Conservation (phyloP, 1,140 invertebrate genomes). For the Helicoverpa armigera region DNA sequence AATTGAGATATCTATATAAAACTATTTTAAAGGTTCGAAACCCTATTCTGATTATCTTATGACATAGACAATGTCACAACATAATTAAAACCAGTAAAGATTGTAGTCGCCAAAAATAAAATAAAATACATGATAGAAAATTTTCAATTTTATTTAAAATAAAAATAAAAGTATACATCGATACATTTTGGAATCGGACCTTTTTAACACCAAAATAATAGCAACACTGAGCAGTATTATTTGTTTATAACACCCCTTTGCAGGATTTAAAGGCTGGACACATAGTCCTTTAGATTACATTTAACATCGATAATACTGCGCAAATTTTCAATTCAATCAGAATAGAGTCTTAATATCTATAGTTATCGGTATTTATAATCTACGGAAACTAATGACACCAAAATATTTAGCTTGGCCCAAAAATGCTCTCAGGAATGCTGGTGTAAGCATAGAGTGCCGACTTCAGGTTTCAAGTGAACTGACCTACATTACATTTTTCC, state of each 20-base stretch:
- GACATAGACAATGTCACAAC: slow-evolving; percentile 6
- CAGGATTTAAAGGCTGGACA: background rate
- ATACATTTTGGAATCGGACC: slow-evolving; percentile 42
- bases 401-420: slow-evolving; percentile 43
- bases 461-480: slow-evolving; percentile 45
- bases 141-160: slow-evolving; percentile 47
- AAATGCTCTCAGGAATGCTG: slow-evolving; percentile 65
- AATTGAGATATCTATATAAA: slow-evolving; percentile 35
- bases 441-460: slow-evolving; percentile 52
- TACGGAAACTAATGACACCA: slow-evolving; percentile 39
- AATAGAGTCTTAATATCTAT: slow-evolving; percentile 29
- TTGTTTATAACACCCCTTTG: slow-evolving; percentile 11
- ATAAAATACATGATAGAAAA: slow-evolving; percentile 41
- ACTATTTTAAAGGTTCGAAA: slow-evolving; percentile 39
- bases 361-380: slow-evolving; percentile 32
- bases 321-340: slow-evolving; percentile 42
- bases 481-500: slow-evolving; percentile 39
- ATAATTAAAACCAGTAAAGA: slow-evolving; percentile 14
- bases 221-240: slow-evolving; percentile 43
- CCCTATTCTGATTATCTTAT: slow-evolving; percentile 40
- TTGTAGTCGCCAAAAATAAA: slow-evolving; percentile 22
- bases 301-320: slow-evolving; percentile 40
- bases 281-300: background rate
- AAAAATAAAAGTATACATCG: slow-evolving; percentile 43
- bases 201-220: slow-evolving; percentile 36